Conservation (phyloP, 1,140 invertebrate species). For the Zaprionus africanus region DNA sequence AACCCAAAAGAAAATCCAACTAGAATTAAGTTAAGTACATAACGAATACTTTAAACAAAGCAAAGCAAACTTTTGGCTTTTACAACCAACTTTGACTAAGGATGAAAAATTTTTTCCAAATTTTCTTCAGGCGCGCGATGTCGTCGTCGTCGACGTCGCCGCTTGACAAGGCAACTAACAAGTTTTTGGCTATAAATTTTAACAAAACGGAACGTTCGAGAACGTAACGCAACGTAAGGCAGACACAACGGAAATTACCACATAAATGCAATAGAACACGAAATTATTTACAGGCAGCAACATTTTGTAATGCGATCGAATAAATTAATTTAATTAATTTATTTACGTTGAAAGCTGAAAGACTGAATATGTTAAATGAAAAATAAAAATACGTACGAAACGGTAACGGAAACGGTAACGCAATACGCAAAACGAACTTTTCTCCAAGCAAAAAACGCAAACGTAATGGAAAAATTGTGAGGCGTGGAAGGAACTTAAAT, state of each 20-base stretch:
- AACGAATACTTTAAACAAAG: constrained; percentile 49
- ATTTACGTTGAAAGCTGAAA: constrained; percentile 82
- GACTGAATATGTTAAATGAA: constrained; percentile 83
- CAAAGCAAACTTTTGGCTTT: constrained; percentile 78
- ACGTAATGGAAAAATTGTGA: constrained; percentile 12
- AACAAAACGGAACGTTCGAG: constrained; percentile 6
- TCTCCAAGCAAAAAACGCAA: constrained; percentile 57
- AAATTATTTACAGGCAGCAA: constrained; percentile 83
- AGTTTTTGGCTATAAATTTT: constrained; percentile 83
- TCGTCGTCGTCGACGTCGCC: constrained; percentile 6
- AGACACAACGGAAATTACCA: constrained; percentile 74
- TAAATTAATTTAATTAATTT: constrained; percentile 84
- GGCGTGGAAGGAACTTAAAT: constrained; percentile 72
- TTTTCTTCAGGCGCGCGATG: constrained; percentile 54
- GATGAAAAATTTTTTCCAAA: constrained; percentile 76
- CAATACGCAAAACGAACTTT: constrained; percentile 59
- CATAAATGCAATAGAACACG: constrained; percentile 83
- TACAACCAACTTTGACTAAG: constrained; percentile 77
- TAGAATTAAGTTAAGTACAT: constrained; percentile 70
- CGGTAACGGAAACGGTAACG: constrained; percentile 49
- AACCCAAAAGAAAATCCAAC: constrained; percentile 25
- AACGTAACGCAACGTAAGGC: constrained; percentile 54
- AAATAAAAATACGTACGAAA: constrained; percentile 41
- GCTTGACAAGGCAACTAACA: constrained; percentile 34
- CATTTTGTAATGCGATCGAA: constrained; percentile 76